Conservation (phyloP, 2,888 invertebrate genomes). For the Caenorhabditis afra region DNA sequence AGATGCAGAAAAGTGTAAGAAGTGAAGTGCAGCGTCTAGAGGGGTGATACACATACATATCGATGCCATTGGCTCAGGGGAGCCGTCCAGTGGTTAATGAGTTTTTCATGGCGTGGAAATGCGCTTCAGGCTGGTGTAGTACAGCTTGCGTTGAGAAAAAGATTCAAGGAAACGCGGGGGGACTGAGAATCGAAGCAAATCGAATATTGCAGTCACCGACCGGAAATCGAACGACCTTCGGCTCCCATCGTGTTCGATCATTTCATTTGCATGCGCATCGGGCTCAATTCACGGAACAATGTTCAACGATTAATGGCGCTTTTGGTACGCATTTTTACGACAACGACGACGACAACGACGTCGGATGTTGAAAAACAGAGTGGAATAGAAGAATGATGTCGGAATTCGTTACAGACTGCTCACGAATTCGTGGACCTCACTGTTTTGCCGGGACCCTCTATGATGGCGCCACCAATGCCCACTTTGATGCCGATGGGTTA, state of each 20-base stretch:
- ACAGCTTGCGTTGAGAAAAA: background rate
- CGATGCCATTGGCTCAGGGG: constrained; percentile 2
- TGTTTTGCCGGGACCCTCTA: constrained; percentile 60
- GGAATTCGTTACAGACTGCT: constrained; percentile 55
- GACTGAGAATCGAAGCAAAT: background rate
- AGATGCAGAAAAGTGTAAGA: constrained; percentile 40
- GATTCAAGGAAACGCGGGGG: background rate
- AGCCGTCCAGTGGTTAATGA: constrained; percentile 22
- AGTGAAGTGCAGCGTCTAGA: background rate
- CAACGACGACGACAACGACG: too few relatives aligned
- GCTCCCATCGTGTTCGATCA: constrained; percentile 66
- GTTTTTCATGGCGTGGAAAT: constrained; percentile 35
- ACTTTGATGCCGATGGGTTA: constrained; percentile 42
- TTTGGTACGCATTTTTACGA: constrained; percentile 40
- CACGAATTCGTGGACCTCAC: constrained; percentile 68
- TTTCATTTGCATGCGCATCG: constrained; percentile 69
- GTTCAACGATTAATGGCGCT: constrained; percentile 68
- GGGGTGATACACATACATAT: constrained; percentile 32
- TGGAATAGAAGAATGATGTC: background rate
- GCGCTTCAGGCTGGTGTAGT: background rate
- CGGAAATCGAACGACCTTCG: constrained; percentile 40
- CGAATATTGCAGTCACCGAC: background rate
- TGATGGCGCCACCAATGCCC: constrained; percentile 45
- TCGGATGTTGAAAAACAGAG: background rate
- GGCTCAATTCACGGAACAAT: constrained; percentile 65